Conservation (phyloP, 2,113 vertebrate genomes). For the Takifugu flavidus region DNA sequence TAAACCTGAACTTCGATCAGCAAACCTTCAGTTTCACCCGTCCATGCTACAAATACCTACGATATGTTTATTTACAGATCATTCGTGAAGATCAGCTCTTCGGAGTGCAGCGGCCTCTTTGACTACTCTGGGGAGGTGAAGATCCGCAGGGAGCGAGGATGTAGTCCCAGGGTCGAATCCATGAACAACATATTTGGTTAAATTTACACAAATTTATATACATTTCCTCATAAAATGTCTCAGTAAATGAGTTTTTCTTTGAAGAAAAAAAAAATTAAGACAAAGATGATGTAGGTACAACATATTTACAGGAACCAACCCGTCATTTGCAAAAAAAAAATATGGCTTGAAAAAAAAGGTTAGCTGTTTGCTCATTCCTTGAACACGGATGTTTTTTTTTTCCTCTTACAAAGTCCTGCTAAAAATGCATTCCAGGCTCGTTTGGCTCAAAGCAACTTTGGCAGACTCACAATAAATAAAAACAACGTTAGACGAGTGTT, state of each 20-base stretch:
- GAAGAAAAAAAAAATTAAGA: conserved; percentile 2
- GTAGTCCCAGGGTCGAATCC: neutral
- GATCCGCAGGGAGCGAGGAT: neutral
- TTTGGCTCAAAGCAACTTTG: conserved; percentile 45
- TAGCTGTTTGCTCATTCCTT: no score
- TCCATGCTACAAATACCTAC: conserved; percentile 14
- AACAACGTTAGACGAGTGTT: neutral
- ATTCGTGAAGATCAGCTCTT: conserved; percentile 39
- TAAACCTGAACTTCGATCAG: conserved; percentile 19
- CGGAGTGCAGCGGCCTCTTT: conserved; percentile 19
- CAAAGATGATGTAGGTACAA: conserved; percentile 18
- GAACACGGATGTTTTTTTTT: no score
- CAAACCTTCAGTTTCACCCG: neutral
- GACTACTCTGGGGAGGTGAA: no score
- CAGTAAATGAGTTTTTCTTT: neutral
- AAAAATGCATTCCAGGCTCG: no score
- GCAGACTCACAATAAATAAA: conserved; percentile 56
- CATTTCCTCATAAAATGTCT: conserved; percentile 4
- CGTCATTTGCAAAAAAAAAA: conserved; percentile 23
- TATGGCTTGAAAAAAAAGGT: conserved; percentile 59
- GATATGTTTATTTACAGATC: conserved; percentile 36
- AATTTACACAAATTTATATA: conserved; percentile 20
- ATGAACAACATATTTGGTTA: conserved; percentile 2
- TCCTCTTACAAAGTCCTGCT: no score
- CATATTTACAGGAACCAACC: conserved; percentile 61